Evolutionary conservation across 2,888 invertebrate species (phyloP), one percentile per base, ranked within the genome.

Genomic region (Pomacea canaliculata): DNA sequence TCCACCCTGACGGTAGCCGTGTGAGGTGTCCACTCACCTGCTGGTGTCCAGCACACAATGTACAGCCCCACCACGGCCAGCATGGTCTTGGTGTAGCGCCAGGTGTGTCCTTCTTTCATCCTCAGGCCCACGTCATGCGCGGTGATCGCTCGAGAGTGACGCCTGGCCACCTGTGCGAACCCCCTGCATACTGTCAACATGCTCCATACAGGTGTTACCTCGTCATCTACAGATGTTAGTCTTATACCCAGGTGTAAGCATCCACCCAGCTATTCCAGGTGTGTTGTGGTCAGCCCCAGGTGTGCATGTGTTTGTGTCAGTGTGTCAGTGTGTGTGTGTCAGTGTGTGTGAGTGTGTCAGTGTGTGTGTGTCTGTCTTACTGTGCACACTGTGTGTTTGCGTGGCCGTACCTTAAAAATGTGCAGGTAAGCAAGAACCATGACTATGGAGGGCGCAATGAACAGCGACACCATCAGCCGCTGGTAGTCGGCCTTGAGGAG

Each of bases 1-100:
- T 13, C 51, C 2, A 8, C 51, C n/a, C n/a, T n/a, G n/a, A n/a
- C 10, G 63, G n/a, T 63, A 63, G 63, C 27, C 23, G 10, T 19
- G 10, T 12, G 16, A 63, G 23, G 27, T 23, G 27, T 23, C 2
- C 19, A 76, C 70, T 73, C 19, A 77, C 77, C 77, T 66, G 67
- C 59, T 46, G 77, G 77, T 48, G 69, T 8, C 77, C 70, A 77
- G 49, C 70, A 74, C 10, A 65, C 46, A 19, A 77, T 59, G 67
- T 74, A 77, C 13, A 74, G 72, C 19, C 79, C 79, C 51, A 79
- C 12, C 60, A 79, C 27, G 16, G 77, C 67, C n/a, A 79, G 48
- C 19, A 79, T 66, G 12, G 79, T 79, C 51, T 79, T 79, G 1
- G 79, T 77, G 49, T 73, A 77, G 12, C 59, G 69, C 77, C 75